Conservation (phyloP, 2,113 vertebrate genomes). For the Diphyllodes magnificus region DNA sequence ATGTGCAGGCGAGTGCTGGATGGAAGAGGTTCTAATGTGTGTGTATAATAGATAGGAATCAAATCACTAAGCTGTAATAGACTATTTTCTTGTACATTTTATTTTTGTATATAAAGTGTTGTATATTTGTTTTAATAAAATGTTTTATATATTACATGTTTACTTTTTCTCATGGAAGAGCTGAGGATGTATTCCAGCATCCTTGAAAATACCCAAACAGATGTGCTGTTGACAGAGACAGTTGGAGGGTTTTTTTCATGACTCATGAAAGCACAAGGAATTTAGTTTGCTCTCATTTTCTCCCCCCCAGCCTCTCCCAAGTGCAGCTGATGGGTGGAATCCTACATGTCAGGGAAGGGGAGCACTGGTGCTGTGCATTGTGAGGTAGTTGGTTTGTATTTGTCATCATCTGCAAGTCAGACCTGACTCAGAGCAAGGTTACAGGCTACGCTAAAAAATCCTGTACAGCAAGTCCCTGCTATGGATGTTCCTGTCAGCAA, state of each 20-base stretch:
- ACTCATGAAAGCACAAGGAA: neutral
- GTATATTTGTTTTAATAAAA: slow-evolving; percentile 75
- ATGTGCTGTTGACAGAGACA: neutral
- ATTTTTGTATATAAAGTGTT: slow-evolving; percentile 68
- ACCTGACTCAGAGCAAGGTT: neutral
- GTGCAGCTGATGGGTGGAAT: neutral
- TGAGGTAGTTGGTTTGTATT: neutral
- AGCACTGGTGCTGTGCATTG: neutral
- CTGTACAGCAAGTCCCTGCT: neutral
- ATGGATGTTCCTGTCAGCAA: rapidly evolving
- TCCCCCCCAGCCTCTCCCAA: neutral
- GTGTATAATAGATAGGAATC: neutral
- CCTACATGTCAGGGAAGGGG: neutral
- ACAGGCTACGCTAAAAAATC: neutral
- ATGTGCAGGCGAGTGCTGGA: neutral
- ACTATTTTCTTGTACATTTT: slow-evolving; percentile 41
- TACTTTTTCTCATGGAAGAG: neutral
- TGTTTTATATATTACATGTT: slow-evolving; percentile 49
- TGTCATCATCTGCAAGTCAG: neutral
- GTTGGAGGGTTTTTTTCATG: neutral
- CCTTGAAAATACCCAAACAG: neutral
- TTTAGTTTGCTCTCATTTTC: neutral
- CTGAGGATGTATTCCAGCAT: neutral
- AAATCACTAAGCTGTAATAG: slow-evolving; percentile 44
- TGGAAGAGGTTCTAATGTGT: neutral